Evolutionary conservation across 2,888 invertebrate genomes (phyloP), one percentile per base, ranked within the genome.

Genomic region (Lissocephala sabroskyi): DNA sequence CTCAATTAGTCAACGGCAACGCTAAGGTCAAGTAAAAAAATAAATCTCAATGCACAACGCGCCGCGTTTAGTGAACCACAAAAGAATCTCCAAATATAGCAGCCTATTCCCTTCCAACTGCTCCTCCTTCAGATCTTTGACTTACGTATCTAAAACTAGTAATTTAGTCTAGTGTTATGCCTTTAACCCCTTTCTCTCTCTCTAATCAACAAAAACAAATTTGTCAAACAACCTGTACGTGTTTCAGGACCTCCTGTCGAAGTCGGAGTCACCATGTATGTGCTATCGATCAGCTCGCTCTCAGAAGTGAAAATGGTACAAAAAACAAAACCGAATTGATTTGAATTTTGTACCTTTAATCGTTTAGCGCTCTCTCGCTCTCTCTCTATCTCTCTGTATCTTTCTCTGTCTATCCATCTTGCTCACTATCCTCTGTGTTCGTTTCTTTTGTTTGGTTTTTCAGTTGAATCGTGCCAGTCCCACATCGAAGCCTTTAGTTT

Each of bases 221-320:
- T n/a, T n/a, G 53, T 55, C 56, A 65, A 58, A 73, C 48, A 49
- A 67, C 59, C 47, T 64, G 56, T 73, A 68, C 74, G 62, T 78
- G 71, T 73, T 94, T 88, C 92, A 96, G 96, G 95, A 91, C 93
- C 93, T 87, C 95, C 97, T 86, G 97, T 97, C 87, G 95, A 95
- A 88, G 96, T 97, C 86, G 95, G 96, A 87, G 95, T 97, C 89
- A 96, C 96, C 88, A 95, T 97, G 93, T 96, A 95, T 90, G 96
- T 97, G 89, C 92, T 96, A 88, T 95, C 95, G 89, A 97, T 97
- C 91, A 95, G 95, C 89, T 95, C 96, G 87, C 94, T 97, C 87
- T 96, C 96, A 87, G 97, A 97, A 92, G 96, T 96, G 87, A 93
- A 95, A 91, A 97, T 96, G 96, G 96, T 96, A 93, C 87, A 87